A percentile compares a stretch with the other conserved stretches of the same genome.
Conservation (phyloP, 2,888 invertebrate species). For the Drymonia ruficornis region DNA sequence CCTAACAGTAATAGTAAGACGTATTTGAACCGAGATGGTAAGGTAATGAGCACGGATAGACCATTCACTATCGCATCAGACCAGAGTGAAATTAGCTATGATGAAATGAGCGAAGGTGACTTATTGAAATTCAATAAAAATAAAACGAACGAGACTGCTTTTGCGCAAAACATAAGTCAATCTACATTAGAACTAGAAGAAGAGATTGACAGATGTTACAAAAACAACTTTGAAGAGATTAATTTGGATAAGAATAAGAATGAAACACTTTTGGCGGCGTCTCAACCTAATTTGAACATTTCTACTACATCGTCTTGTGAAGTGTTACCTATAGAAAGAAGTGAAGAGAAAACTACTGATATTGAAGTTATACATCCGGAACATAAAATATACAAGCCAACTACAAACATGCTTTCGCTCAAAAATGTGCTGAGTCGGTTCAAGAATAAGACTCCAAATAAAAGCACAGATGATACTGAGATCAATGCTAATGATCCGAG, state of each 20-base stretch:
- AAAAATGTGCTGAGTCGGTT: constrained; percentile 85
- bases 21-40: constrained; percentile 85
- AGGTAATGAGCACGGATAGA: constrained; percentile 86
- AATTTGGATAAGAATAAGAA: constrained; percentile 69
- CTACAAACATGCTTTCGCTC: constrained; percentile 80
- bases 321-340: constrained; percentile 74
- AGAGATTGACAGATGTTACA: constrained; percentile 81
- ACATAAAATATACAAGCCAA: constrained; percentile 91
- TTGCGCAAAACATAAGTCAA: constrained; percentile 71
- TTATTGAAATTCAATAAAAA: constrained; percentile 73
- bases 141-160: constrained; percentile 63
- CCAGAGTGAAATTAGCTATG: constrained; percentile 88
- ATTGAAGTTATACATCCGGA: constrained; percentile 88
- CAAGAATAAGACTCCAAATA: constrained; percentile 71
- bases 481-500: constrained; percentile 75
- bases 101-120: constrained; percentile 82
- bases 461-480: constrained; percentile 66
- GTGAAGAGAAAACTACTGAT: constrained; percentile 70
- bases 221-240: constrained; percentile 74
- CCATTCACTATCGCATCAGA: constrained; percentile 90
- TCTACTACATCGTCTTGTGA: constrained; percentile 85
- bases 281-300: constrained; percentile 76
- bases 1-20: constrained; percentile 75
- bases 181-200: constrained; percentile 79
- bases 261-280: constrained; percentile 60